Evolutionary conservation across 92 coral and sea anemone genomes (phyloP).

Genomic region (Heliopora coerulea): DNA sequence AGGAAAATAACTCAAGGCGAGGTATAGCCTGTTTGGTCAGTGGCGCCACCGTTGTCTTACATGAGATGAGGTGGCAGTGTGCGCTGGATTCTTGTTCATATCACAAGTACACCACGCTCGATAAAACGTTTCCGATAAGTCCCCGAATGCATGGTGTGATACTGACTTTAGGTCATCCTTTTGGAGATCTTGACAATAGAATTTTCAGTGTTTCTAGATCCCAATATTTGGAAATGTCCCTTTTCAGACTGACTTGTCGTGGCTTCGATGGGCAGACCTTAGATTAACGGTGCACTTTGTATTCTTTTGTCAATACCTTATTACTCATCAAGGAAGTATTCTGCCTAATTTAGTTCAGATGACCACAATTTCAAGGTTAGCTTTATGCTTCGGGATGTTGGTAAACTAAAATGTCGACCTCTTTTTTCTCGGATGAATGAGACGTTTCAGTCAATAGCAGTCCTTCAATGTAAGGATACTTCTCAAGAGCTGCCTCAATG

Average conservation of each 20-base stretch:
- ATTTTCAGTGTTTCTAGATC: conserved; percentile 55
- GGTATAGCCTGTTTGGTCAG: conserved; percentile 18
- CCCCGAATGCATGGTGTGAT: conserved; percentile 39
- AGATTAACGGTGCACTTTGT: too few species aligned
- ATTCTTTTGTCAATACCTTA: too few species aligned
- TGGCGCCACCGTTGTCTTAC: conserved; percentile 38
- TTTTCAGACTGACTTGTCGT: too few species aligned
- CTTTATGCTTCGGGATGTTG: not conserved
- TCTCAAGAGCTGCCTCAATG: conserved; percentile 41
- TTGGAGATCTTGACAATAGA: conserved; percentile 12
- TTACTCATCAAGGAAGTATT: not conserved
- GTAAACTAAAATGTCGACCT: conserved; percentile 45
- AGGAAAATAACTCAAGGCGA: conserved; percentile 10
- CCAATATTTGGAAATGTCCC: conserved; percentile 40
- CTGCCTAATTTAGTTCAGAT: conserved; percentile 18
- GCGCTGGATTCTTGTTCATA: conserved; percentile 12
- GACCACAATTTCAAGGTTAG: not conserved
- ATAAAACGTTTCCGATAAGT: conserved; percentile 41
- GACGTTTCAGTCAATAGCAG: conserved; percentile 56
- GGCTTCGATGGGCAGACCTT: too few species aligned
- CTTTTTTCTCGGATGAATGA: conserved; percentile 26
- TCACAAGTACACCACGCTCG: conserved; percentile 46
- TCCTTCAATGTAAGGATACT: conserved; percentile 48
- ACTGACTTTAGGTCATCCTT: conserved; percentile 5
- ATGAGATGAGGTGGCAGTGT: conserved; percentile 18